Percentiles rank a stretch among this genome's conserved stretches.
These are phyloP conservation scores for Belgica antarctica DNA, from an alignment of 2,888 invertebrate species.

Conservation along the genomic window DNA sequence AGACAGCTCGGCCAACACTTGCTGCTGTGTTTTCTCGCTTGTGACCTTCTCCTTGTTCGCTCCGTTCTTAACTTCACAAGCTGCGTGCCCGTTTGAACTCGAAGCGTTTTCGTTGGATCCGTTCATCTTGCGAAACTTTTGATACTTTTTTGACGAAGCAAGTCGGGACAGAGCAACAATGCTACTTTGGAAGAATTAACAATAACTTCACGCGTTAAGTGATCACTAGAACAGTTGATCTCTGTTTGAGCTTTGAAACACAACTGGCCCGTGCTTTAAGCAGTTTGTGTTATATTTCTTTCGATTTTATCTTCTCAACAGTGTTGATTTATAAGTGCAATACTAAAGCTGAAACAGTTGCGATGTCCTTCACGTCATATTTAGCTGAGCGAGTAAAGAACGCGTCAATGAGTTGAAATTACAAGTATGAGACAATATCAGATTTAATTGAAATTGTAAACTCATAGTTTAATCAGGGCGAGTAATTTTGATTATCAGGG, in stretches of 20 bases:
- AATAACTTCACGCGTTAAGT: neutral
- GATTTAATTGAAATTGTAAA: no score
- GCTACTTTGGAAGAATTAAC: neutral
- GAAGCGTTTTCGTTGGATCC: no score
- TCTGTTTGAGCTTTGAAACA: neutral
- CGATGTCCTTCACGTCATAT: no score
- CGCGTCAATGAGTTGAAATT: no score
- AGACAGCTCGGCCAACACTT: slow-evolving; percentile 19
- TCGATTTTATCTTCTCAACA: neutral
- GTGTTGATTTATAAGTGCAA: neutral
- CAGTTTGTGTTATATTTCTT: slow-evolving; percentile 4
- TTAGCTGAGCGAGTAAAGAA: no score
- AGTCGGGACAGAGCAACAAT: neutral
- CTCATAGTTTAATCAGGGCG: no score
- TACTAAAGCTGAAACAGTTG: no score
- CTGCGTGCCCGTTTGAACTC: neutral
- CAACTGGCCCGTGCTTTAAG: neutral
- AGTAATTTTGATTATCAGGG: no score
- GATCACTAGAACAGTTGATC: no score
- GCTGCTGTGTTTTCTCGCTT: neutral
- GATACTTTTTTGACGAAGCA: neutral
- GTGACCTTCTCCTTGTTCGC: neutral
- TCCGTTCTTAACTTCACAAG: neutral
- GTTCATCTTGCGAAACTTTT: no score
- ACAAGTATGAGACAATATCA: no score